Conservation (phyloP, 2,888 invertebrate genomes). For the Eulithis prunata region DNA sequence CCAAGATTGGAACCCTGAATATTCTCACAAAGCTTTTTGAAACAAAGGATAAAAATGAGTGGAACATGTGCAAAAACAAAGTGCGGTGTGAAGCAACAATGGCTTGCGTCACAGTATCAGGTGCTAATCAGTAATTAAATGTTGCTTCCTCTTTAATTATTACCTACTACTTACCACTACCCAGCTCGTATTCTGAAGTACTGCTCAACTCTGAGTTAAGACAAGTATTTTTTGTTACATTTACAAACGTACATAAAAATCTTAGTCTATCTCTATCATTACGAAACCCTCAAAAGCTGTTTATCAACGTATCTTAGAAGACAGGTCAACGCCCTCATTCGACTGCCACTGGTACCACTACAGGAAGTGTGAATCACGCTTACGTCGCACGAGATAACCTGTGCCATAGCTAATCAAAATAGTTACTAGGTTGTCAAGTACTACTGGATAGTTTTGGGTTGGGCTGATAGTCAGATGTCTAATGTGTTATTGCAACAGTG, state of each 20-base stretch:
- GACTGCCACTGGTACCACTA: constrained; percentile 32
- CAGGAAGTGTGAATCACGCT: constrained; percentile 35
- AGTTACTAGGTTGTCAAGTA: not conserved
- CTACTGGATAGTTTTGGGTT: too few relatives aligned
- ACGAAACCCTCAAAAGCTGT: not conserved
- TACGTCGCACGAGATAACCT: constrained; percentile 29
- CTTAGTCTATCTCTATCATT: too few relatives aligned
- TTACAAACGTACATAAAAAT: too few relatives aligned
- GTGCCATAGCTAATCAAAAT: constrained; percentile 2
- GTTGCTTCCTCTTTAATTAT: constrained; percentile 29
- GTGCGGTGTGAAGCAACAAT: constrained; percentile 42
- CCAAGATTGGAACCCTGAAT: constrained; percentile 26
- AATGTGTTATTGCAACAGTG: not conserved
- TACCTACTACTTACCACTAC: not conserved
- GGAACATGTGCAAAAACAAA: constrained; percentile 36
- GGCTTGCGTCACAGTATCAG: constrained; percentile 30
- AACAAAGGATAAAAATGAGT: constrained; percentile 29
- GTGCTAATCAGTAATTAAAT: constrained; percentile 30
- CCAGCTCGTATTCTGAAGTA: too few relatives aligned
- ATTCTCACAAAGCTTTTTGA: constrained; percentile 18
- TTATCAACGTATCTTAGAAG: constrained; percentile 13
- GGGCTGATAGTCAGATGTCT: not conserved
- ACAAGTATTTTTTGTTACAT: too few relatives aligned
- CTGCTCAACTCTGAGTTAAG: too few relatives aligned
- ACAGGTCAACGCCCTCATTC: constrained; percentile 35